These are phyloP conservation scores for Chaitophorus viminalis DNA, from an alignment of 2,888 invertebrate genomes.

Conservation along the genomic window DNA sequence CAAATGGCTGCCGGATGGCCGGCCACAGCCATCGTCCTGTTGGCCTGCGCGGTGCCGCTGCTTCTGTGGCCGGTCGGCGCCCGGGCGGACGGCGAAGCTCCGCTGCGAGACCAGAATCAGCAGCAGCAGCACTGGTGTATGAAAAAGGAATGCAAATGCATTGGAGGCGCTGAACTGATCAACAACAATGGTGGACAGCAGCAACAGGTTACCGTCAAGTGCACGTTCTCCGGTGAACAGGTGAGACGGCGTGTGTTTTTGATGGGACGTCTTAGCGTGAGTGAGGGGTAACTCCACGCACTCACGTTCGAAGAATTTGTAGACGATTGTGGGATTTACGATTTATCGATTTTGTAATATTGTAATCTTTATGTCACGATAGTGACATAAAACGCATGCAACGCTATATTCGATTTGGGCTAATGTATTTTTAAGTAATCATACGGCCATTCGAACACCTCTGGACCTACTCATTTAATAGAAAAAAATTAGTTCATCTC, in stretches of 20 bases:
- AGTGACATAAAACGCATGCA: too few species aligned
- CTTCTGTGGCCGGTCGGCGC: conserved; percentile 36
- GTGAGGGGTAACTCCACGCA: too few species aligned
- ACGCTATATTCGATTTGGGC: too few species aligned
- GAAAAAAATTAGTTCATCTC: too few species aligned
- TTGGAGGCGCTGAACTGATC: background rate
- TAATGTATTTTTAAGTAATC: too few species aligned
- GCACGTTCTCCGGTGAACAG: conserved; percentile 31
- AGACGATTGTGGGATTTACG: too few species aligned
- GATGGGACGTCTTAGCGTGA: too few species aligned
- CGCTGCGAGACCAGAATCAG: background rate
- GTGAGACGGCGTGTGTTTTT: background rate
- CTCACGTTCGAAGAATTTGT: too few species aligned
- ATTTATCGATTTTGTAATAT: too few species aligned
- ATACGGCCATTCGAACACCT: too few species aligned
- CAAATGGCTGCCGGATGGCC: conserved; percentile 44
- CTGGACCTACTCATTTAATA: too few species aligned
- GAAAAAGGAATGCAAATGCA: conserved; percentile 29
- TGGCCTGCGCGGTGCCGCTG: conserved; percentile 27
- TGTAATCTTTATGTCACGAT: too few species aligned
- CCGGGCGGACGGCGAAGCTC: background rate
- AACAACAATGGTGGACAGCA: background rate
- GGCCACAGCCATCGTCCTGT: conserved; percentile 44
- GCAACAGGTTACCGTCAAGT: background rate
- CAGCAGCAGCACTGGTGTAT: conserved; percentile 17